Base-by-base conservation (phyloP, 2,113 vertebrate genomes). In the human (Homo sapiens) region DNA sequence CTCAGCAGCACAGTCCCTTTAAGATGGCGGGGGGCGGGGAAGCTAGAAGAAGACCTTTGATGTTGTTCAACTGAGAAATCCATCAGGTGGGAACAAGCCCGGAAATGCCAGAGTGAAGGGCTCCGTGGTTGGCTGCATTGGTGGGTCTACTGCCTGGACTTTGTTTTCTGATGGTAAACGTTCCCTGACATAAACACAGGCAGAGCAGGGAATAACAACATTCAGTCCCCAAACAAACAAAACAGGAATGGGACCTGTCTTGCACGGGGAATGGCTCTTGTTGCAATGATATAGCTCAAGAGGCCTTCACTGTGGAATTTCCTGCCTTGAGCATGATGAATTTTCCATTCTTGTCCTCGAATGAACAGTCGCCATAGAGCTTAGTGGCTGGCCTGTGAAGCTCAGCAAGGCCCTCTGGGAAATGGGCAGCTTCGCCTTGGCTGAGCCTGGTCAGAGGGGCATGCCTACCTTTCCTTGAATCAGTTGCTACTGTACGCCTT, bases 261-360 rank as follows among this genome's bases (percentile, higher is more conserved):
- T 38, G 66, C 52, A 22, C 0, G 3, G 57, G 73, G 1, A 3
- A 89, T 20, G 80, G 59, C 52, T 89, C 68, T 50, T 16, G 12
- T 35, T 73, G 20, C 72, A 73, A 35, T 59, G 92, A 86, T 95
- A 57, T 76, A 50, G 83, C 70, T 95, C 92, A 89, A 96, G 90
- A 88, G 96, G 81, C 43, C 97, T 97, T 98, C 94, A 86, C 94
- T 97, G 93, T 97, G 98, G 97, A 97, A 98, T 98, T 98, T 98
- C 98, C 97, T 97, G 96, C 92, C 70, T 89, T 73, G 35, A 96
- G 61, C 86, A 83, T 96, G 96, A 98, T 97, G 87, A 32, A 93
- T 97, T 98, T 97, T 96, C 96, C 96, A 96, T 97, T 96, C 87
- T 95, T 97, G 89, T 93, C 92, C 92, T 85, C 1, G 5, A 84